Evolutionary conservation across 2,797 vertebrate species (phyloP).

Genomic region (Hippoglossus hippoglossus): DNA sequence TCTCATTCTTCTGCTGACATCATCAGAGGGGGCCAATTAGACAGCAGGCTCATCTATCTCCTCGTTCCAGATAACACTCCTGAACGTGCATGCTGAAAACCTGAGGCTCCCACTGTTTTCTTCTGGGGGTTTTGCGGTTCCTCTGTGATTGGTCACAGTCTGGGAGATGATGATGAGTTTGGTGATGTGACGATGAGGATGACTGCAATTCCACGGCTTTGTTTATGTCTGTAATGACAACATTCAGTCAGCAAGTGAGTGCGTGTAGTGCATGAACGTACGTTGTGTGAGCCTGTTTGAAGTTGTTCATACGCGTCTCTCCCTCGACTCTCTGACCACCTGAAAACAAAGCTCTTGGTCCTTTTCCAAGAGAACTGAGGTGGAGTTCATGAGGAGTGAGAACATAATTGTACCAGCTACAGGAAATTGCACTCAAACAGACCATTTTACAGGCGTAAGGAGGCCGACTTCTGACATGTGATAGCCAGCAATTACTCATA

Average conservation of each 20-base stretch:
- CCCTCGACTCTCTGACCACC: constrained; percentile 33
- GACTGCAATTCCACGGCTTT: constrained; percentile 4
- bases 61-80: constrained; percentile 26
- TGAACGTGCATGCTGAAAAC: constrained; percentile 17
- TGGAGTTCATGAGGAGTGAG: constrained; percentile 36
- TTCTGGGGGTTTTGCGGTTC: constrained; percentile 1
- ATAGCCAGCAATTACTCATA: constrained; percentile 52
- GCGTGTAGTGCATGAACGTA: not conserved
- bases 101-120: constrained; percentile 7
- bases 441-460: constrained; percentile 37
- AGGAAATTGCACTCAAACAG: constrained; percentile 64
- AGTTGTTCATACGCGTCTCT: constrained; percentile 27
- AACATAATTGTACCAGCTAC: constrained; percentile 51
- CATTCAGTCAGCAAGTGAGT: constrained; percentile 6
- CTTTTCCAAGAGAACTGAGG: constrained; percentile 42
- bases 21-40: constrained; percentile 47
- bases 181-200: constrained; percentile 5
- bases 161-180: constrained; percentile 3
- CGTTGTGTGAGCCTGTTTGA: constrained; percentile 15
- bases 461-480: constrained; percentile 43
- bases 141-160: constrained; percentile 36
- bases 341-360: constrained; percentile 45
- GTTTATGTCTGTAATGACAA: constrained; percentile 31
- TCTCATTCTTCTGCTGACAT: constrained; percentile 60
- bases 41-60: constrained; percentile 47